Conservation (phyloP, 2,113 vertebrate genomes). For the Dinomys branickii region DNA sequence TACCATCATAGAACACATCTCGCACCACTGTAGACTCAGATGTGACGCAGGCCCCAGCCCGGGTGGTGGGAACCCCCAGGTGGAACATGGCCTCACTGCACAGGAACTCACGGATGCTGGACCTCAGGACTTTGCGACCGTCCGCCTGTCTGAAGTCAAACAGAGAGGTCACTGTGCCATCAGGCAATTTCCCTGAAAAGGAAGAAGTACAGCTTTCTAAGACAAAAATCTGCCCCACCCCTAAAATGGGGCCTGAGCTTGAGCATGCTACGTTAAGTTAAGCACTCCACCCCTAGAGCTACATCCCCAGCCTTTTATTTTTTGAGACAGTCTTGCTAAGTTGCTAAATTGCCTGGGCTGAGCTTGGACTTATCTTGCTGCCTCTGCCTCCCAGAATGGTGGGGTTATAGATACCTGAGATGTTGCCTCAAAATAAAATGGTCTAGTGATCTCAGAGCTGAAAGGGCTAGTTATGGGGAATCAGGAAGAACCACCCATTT, state of each 20-base stretch:
- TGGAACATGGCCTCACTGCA: slow-evolving; percentile 97
- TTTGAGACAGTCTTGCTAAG: not conserved
- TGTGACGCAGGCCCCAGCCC: slow-evolving; percentile 93
- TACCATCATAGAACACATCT: slow-evolving; percentile 93
- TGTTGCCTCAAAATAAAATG: not conserved
- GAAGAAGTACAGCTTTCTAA: not conserved
- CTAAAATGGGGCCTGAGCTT: not conserved
- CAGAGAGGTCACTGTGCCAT: not conserved
- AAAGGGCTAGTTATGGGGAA: not conserved
- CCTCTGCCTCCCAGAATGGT: not conserved
- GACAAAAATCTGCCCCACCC: not conserved
- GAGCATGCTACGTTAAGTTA: no score
- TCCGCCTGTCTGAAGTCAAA: slow-evolving; percentile 91
- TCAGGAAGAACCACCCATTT: not conserved
- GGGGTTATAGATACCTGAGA: not conserved
- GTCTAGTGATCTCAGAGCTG: not conserved
- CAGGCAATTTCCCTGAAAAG: rapidly evolving
- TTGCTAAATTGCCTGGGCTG: not conserved
- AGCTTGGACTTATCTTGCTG: not conserved
- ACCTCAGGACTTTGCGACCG: slow-evolving; percentile 96
- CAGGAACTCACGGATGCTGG: slow-evolving; percentile 97
- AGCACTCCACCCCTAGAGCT: not conserved
- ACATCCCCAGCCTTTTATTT: not conserved
- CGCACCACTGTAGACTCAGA: slow-evolving; percentile 92
- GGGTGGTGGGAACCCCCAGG: slow-evolving; percentile 94